Evolutionary conservation across 1,140 invertebrate species (phyloP).

Genomic region (Ceratosolen solmsi): DNA sequence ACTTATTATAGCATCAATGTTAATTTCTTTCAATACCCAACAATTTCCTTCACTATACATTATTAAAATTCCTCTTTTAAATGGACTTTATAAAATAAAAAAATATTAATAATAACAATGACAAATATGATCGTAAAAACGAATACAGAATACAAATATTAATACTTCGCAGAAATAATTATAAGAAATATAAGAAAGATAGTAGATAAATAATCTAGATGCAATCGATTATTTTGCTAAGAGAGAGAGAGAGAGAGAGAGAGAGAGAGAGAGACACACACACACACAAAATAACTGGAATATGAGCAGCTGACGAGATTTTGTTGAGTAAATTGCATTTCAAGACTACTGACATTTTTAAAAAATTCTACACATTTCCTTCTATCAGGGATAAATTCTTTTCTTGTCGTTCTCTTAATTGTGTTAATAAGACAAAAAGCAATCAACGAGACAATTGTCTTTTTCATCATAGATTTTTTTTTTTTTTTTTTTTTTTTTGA

Average conservation of each 20-base stretch:
- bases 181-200: not conserved
- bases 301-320: slow-evolving; percentile 30
- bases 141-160: not conserved
- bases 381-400: no score
- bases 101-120: not conserved
- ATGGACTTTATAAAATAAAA: no score
- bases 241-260: not conserved
- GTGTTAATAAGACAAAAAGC: not conserved
- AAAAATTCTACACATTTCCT: no score
- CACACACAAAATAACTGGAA: no score
- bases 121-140: not conserved
- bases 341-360: not conserved
- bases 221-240: no score
- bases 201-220: not conserved
- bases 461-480: not conserved
- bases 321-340: slow-evolving; percentile 23
- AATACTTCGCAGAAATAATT: not conserved
- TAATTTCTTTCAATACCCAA: no score
- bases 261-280: no score
- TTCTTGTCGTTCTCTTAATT: not conserved
- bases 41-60: no score
- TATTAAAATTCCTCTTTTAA: no score
- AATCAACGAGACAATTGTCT: not conserved
- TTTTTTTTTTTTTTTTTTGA: not conserved
- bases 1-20: no score